Conservation (phyloP, 2,113 vertebrate genomes). For the Pao palembangensis region DNA sequence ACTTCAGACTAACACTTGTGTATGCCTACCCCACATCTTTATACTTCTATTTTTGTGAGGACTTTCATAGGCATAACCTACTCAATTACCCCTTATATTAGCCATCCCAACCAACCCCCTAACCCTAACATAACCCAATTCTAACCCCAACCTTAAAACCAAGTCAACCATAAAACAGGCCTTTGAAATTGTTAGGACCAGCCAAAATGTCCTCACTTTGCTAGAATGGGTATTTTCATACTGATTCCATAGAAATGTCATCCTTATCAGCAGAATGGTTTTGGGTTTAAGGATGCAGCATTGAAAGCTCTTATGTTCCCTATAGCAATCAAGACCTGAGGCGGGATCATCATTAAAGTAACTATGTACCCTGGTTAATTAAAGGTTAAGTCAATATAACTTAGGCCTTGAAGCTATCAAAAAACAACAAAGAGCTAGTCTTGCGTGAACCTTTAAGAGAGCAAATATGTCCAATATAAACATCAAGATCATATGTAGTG, state of each 20-base stretch:
- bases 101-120: too few species aligned
- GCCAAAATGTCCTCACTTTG: too few species aligned
- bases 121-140: too few species aligned
- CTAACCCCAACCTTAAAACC: too few species aligned
- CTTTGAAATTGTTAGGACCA: too few species aligned
- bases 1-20: constrained; percentile 15
- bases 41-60: too few species aligned
- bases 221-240: constrained; percentile 12
- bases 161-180: too few species aligned
- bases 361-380: constrained; percentile 48
- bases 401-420: constrained; percentile 35
- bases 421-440: constrained; percentile 15
- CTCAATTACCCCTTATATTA: too few species aligned
- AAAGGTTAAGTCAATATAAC: constrained; percentile 62
- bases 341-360: constrained; percentile 47
- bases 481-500: constrained; percentile 29
- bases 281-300: constrained; percentile 21
- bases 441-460: constrained; percentile 15
- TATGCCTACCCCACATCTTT: too few species aligned
- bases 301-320: constrained; percentile 43
- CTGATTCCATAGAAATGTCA: constrained; percentile 35
- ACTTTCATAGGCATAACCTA: too few species aligned
- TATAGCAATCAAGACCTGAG: constrained; percentile 48
- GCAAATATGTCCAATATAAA: constrained; percentile 31
- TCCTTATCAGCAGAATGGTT: constrained; percentile 39